A percentile compares a stretch with the other conserved stretches of the same genome.
Evolutionary conservation across 2,888 invertebrate genomes (phyloP).

Genomic region (Eupithecia subumbrata): DNA sequence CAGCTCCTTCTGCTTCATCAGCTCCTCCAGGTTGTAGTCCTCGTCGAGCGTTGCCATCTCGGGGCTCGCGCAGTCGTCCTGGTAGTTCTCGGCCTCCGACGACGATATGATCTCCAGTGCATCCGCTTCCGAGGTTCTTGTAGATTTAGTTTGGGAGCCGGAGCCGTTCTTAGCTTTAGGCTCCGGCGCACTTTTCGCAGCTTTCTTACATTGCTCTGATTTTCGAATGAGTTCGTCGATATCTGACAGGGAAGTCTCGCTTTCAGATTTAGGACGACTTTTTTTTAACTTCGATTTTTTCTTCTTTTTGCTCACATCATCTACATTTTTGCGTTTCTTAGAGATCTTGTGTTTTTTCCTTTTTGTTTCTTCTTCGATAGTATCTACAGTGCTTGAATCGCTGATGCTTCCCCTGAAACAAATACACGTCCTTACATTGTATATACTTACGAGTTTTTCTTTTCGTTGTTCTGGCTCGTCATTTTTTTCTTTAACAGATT

Average conservation of each 20-base stretch:
- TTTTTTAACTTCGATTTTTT: slow-evolving; percentile 79
- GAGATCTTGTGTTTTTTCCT: slow-evolving; percentile 84
- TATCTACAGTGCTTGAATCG: slow-evolving; percentile 41
- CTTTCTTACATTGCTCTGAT: slow-evolving; percentile 54
- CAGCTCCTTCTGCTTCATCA: slow-evolving; percentile 94
- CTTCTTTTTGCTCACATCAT: slow-evolving; percentile 84
- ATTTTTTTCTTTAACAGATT: slow-evolving; percentile 55
- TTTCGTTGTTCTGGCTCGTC: slow-evolving; percentile 39
- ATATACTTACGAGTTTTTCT: slow-evolving; percentile 58
- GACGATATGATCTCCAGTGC: slow-evolving; percentile 87
- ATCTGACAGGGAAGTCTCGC: slow-evolving; percentile 74
- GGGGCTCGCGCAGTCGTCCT: slow-evolving; percentile 87
- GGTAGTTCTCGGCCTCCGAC: slow-evolving; percentile 85
- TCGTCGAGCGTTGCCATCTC: slow-evolving; percentile 91
- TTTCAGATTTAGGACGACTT: slow-evolving; percentile 66
- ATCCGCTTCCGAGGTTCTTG: slow-evolving; percentile 48
- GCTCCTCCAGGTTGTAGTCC: slow-evolving; percentile 93
- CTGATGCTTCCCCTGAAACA: slow-evolving; percentile 37
- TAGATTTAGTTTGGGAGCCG: slow-evolving; percentile 38
- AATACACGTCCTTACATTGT: slow-evolving; percentile 40
- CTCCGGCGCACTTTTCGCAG: slow-evolving; percentile 49
- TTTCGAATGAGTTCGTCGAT: slow-evolving; percentile 72
- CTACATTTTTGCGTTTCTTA: slow-evolving; percentile 88
- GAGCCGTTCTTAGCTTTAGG: slow-evolving; percentile 64
- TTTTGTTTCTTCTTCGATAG: slow-evolving; percentile 71